Percentiles rank a stretch among this genome's conserved stretches.
Conservation (phyloP, 2,888 invertebrate genomes). For the Theretra japonica region DNA sequence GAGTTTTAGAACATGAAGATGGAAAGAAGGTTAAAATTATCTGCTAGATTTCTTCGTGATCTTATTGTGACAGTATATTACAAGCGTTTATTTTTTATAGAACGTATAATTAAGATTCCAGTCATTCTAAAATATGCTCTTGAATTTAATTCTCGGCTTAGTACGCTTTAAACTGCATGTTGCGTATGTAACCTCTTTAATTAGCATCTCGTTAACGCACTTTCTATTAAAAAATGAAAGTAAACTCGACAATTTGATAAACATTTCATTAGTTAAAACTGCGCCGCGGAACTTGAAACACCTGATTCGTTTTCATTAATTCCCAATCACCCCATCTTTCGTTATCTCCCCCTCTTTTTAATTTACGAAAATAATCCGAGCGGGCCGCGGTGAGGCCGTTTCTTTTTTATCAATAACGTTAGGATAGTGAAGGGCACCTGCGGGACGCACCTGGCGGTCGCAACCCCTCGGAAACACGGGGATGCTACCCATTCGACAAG, state of each 20-base stretch:
- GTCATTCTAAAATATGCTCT: too few relatives aligned
- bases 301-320: slow-evolving; percentile 5
- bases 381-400: background rate
- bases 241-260: background rate
- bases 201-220: background rate
- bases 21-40: too few relatives aligned
- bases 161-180: too few relatives aligned
- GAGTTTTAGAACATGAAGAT: too few relatives aligned
- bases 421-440: slow-evolving; percentile 17
- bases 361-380: slow-evolving; percentile 5
- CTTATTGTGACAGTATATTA: too few relatives aligned
- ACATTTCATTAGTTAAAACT: slow-evolving; percentile 1
- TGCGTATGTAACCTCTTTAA: too few relatives aligned
- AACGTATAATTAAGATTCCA: too few relatives aligned
- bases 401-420: slow-evolving; percentile 2
- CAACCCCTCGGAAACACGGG: background rate
- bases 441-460: slow-evolving; percentile 9
- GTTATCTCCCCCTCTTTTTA: slow-evolving; percentile 13
- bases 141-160: too few relatives aligned
- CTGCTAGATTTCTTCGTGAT: too few relatives aligned
- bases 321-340: background rate
- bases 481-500: slow-evolving; percentile 16
- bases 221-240: background rate
- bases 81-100: too few relatives aligned
- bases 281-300: background rate